Conservation (phyloP, 2,113 vertebrate genomes). For the Nibea albiflora region DNA sequence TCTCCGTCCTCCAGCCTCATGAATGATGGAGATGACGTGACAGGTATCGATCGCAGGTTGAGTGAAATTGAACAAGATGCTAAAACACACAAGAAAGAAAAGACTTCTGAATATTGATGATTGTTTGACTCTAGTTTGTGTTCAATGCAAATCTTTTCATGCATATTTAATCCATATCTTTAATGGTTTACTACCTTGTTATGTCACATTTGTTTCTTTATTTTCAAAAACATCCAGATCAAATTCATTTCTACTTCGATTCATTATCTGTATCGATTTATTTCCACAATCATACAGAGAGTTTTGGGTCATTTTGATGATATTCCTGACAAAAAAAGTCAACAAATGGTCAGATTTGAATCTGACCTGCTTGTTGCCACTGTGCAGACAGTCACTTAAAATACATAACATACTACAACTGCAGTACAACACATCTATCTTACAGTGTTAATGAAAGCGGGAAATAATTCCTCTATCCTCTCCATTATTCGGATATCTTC, state of each 20-base stretch:
- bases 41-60: slow-evolving; percentile 1
- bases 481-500: too few species aligned
- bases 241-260: too few species aligned
- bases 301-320: neutral
- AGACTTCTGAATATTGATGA: neutral
- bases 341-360: neutral
- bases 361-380: neutral
- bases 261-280: too few species aligned
- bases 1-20: neutral
- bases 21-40: neutral
- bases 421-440: too few species aligned
- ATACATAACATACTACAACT: neutral
- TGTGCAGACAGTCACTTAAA: neutral
- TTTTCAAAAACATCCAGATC: too few species aligned
- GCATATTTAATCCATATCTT: neutral
- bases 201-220: neutral
- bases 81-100: neutral
- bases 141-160: neutral
- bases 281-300: too few species aligned
- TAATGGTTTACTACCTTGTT: too few species aligned
- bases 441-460: too few species aligned
- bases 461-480: too few species aligned
- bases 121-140: neutral
- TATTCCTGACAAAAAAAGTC: neutral
- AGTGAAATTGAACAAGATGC: neutral